Percentiles rank a stretch among this genome's conserved stretches.
These are phyloP conservation scores for Gonioctena quinquepunctata DNA, from an alignment of 1,140 invertebrate genomes.

Conservation along the genomic window DNA sequence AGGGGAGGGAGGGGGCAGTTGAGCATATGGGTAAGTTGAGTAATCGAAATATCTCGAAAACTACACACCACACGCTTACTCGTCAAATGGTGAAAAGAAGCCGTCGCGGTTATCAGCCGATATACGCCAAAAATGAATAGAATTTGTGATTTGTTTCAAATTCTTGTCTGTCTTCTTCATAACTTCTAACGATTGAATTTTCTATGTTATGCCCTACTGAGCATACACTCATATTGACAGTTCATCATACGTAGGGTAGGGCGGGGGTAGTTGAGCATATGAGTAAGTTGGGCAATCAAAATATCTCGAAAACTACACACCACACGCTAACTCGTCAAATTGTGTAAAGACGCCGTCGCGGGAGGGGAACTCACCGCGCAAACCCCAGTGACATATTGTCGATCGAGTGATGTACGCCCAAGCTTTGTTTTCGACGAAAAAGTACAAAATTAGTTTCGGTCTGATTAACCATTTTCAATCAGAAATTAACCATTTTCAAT, in stretches of 20 bases:
- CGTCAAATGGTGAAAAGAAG: background rate
- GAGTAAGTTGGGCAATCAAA: background rate
- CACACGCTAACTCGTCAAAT: background rate
- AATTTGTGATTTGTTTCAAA: too few relatives aligned
- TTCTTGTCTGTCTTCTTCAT: too few relatives aligned
- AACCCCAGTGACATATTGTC: background rate
- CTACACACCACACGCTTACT: background rate
- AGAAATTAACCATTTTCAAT: background rate
- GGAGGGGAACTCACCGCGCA: background rate
- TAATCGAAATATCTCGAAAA: background rate
- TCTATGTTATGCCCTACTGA: too few relatives aligned
- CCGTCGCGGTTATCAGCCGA: too few relatives aligned
- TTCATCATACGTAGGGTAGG: background rate
- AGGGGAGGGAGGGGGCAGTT: background rate
- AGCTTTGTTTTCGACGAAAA: background rate
- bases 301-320: background rate
- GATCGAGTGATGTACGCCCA: background rate
- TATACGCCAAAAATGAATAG: too few relatives aligned
- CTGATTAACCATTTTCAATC: background rate
- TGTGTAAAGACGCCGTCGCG: background rate
- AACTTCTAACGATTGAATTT: too few relatives aligned
- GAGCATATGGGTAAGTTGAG: background rate
- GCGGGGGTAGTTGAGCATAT: background rate
- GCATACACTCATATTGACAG: background rate
- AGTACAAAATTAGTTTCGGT: background rate